A percentile compares a stretch with the other conserved stretches of the same genome.
These are phyloP conservation scores for Ladona fulva DNA, from an alignment of 1,140 invertebrate genomes.

Conservation along the genomic window DNA sequence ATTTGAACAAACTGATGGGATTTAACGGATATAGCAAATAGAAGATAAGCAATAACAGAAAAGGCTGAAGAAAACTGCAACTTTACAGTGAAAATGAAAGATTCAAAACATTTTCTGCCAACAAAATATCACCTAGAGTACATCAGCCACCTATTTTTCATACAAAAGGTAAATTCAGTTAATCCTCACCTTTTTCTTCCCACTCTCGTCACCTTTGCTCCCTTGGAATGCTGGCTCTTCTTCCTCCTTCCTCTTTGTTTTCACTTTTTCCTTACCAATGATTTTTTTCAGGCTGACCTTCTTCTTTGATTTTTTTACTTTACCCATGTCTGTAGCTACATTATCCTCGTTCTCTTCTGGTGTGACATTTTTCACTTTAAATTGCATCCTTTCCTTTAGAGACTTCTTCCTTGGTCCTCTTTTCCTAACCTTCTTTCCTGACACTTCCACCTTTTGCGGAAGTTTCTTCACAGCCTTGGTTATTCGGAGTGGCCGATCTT, in stretches of 20 bases:
- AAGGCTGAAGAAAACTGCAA: no score
- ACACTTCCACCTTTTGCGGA: slow-evolving; percentile 15
- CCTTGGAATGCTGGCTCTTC: slow-evolving; percentile 5
- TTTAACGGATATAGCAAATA: no score
- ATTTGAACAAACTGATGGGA: no score
- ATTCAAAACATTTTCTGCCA: no score
- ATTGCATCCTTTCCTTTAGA: slow-evolving; percentile 29
- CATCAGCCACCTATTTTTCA: no score
- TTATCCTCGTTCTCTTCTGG: not conserved
- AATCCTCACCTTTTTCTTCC: slow-evolving; percentile 19
- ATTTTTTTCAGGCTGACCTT: slow-evolving; percentile 23
- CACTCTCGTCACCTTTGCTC: not conserved
- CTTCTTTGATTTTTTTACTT: slow-evolving; percentile 30
- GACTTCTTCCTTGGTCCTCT: slow-evolving; percentile 20
- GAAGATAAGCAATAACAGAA: no score
- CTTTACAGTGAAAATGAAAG: no score
- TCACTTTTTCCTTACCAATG: slow-evolving; percentile 27
- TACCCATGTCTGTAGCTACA: slow-evolving; percentile 25
- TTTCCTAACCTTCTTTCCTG: slow-evolving; percentile 21
- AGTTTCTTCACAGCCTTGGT: slow-evolving; percentile 21
- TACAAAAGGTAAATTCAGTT: no score
- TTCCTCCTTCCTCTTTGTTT: slow-evolving; percentile 21
- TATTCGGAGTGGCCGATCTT: slow-evolving; percentile 39
- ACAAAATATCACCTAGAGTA: no score
- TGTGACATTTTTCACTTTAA: not conserved